These are phyloP conservation scores for Trachemys scripta DNA, from an alignment of 2,113 vertebrate species.

Conservation along the genomic window DNA sequence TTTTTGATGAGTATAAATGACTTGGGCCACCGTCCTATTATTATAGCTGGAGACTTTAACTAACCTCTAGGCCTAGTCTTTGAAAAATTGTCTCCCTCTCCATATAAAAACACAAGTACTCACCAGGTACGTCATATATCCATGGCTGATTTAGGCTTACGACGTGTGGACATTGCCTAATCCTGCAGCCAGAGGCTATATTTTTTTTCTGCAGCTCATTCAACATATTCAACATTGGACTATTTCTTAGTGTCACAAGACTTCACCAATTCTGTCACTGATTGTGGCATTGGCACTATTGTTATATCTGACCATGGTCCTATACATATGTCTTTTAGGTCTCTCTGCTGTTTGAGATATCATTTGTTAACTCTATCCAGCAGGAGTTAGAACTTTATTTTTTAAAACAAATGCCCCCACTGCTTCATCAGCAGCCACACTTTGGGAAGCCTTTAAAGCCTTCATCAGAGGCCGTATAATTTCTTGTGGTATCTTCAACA, in stretches of 20 bases:
- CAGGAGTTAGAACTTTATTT: not conserved
- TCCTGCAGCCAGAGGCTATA: not conserved
- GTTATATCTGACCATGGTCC: not conserved
- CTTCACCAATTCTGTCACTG: not conserved
- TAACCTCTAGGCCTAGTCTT: not conserved
- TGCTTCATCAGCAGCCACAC: not conserved
- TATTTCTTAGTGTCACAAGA: not conserved
- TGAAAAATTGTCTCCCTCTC: not conserved
- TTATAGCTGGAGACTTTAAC: not conserved
- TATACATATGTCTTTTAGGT: not conserved
- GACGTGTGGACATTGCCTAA: not conserved
- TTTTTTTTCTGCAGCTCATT: not conserved
- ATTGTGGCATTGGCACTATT: not conserved
- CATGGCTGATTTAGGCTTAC: not conserved
- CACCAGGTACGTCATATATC: not conserved
- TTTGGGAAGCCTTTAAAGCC: not conserved
- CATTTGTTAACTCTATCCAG: not conserved
- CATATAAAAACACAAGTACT: not conserved
- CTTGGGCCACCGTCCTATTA: not conserved
- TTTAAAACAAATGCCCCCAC: not conserved
- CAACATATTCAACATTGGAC: not conserved
- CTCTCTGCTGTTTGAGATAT: not conserved
- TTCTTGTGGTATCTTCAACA: not conserved
- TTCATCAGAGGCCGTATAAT: not conserved
- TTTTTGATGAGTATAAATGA: not conserved